A percentile compares a stretch with the other conserved stretches of the same genome.
phyloP scores from a whole-genome alignment of 1,140 invertebrate genomes.

The Liolophura sinensis region DNA sequence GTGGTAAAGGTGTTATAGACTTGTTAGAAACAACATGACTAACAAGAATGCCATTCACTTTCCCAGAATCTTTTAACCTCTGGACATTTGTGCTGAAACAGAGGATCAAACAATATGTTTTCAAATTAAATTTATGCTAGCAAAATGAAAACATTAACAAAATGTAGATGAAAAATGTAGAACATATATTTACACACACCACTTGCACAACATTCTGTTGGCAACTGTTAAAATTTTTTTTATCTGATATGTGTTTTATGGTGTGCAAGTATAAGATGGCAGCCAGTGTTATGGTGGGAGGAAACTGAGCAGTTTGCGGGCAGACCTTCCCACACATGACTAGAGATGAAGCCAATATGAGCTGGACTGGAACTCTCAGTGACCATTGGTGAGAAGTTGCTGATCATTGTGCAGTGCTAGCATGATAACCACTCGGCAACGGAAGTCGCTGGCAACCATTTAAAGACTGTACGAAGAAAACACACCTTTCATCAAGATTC shows the following conservation, averaged over 20 bases:
- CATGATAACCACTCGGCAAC: too few relatives aligned
- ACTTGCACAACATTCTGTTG: neutral
- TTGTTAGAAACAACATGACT: constrained; percentile 44
- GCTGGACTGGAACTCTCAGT: too few relatives aligned
- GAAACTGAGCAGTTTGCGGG: too few relatives aligned
- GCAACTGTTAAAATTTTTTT: neutral
- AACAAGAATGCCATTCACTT: constrained; percentile 67
- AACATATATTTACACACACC: neutral
- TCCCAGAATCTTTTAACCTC: constrained; percentile 61
- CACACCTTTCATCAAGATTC: neutral
- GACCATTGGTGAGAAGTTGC: too few relatives aligned
- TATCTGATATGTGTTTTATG: too few relatives aligned
- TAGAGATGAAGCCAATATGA: too few relatives aligned
- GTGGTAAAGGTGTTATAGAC: constrained; percentile 17
- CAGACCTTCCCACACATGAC: too few relatives aligned
- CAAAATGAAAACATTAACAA: neutral
- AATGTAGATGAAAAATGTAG: neutral
- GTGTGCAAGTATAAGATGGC: too few relatives aligned
- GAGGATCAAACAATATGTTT: constrained; percentile 59
- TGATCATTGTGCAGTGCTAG: too few relatives aligned
- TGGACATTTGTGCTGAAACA: constrained; percentile 51
- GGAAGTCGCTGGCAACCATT: too few relatives aligned
- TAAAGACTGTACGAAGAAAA: too few relatives aligned
- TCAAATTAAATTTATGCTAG: neutral
- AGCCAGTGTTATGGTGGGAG: too few relatives aligned